Base-by-base conservation (phyloP, 2,797 vertebrate species). In the Sebastes ruberrimus region DNA sequence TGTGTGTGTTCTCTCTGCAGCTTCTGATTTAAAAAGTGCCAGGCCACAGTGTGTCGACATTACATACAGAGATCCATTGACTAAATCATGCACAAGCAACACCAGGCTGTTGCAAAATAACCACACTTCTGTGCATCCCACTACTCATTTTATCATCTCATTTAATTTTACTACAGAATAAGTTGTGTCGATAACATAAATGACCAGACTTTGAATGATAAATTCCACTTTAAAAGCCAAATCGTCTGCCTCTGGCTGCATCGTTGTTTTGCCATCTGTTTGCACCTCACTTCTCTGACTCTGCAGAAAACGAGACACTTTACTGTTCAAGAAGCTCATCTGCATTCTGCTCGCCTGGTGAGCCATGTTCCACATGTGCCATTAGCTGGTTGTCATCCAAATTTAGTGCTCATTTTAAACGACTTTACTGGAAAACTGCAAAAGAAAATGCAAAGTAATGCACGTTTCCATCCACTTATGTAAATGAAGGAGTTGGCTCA, bases 191-290 rank as follows among this genome's bases (percentile, higher is more conserved):
- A 52, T 52, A 23, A 55, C 10, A 33, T 28, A 74, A 46, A 80
- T 64, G 70, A 57, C 14, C 53, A 22, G 33, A 78, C 18, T 52
- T 70, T 33, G 16, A 62, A 59, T 55, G 10, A 61, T 49, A 49
- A 18, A 57, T 74, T 71, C 18, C 10, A 6, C 27, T 69, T 68
- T 57, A 64, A 77, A 62, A 56, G 35, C 33, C 55, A 74, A 70
- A 30, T 71, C 13, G 33, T 72, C n/a, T 64, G 60, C 71, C 16
- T 57, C 65, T 66, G 35, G 71, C 49, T 30, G 56, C 49, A 3
- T 38, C 66, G 61, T 80, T 66, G 55, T 72, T 76, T 61, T 49
- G 53, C 76, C 59, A 74, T 76, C 42, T 86, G 72, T 74, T 73
- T 70, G 72, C 33, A 38, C 10, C 27, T 65, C 72, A 73, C 55